Base-by-base conservation (phyloP, 2,888 invertebrate genomes). In the Drosophila ezoana region DNA sequence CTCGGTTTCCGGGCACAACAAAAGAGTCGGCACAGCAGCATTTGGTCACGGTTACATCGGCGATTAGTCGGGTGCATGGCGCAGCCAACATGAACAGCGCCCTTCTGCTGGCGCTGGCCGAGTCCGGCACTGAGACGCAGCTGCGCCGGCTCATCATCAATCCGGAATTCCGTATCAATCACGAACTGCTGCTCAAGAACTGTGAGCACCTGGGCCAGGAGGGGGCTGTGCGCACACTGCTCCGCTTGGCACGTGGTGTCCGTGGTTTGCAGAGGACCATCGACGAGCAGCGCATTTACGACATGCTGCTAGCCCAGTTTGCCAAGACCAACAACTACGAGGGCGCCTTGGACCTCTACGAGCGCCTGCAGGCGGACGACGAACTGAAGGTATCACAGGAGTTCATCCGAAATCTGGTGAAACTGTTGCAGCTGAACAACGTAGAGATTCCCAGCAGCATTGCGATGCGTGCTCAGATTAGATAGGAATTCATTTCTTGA, bases 151-250 rank as follows among this genome's bases (percentile, higher is more conserved):
- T 93, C 14, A 79, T 94, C 4, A 88, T 92, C 4, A 94, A 94
- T 78, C 94, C 94, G 0, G 90, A 92, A 0, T 92, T 94, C 10
- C 93, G 93, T 61, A 90, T 94, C 62, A 94, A 94, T 57, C 92
- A 93, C 0, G 93, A 94, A 14, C 92, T 93, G 10, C 75, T 95
- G 4, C 48, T 93, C 13, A 93, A 93, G 3, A 93, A 93, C 62
- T 94, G 94, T 79, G 93, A 94, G 48, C 90, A 92, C 71, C 74
- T 92, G 48, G 91, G 90, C 0, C 79, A 87, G 53, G 88, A 90
- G 61, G 91, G 91, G 0, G 81, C 90, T 1, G 84, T 91, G 2
- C 63, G 75, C 4, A 89, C 90, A 0, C 70, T 92, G 4, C 45
- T 92, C 9, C 90, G 89, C 23, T 72, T 92, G 69, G 92, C 90